Percentiles rank a stretch among this genome's conserved stretches.
Conservation (phyloP, 2,113 vertebrate species). For the Amphiprion ocellaris region DNA sequence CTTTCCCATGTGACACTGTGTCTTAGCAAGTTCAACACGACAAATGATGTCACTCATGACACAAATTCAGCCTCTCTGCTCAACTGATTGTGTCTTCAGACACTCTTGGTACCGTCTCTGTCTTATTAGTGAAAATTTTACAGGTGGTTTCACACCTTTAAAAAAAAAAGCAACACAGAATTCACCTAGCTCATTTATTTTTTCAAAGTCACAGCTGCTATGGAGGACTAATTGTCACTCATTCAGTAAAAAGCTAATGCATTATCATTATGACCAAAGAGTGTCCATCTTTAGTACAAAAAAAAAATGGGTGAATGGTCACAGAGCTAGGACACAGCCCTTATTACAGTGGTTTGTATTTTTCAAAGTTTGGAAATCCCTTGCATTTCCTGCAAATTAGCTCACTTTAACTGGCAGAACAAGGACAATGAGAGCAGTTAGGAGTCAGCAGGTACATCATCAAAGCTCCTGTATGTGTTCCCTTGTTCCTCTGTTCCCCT, state of each 20-base stretch:
- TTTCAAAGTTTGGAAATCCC: constrained; percentile 3
- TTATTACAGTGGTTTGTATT: constrained; percentile 18
- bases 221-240: constrained; percentile 16
- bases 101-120: not conserved
- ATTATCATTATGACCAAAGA: not conserved
- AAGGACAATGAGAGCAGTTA: constrained; percentile 30
- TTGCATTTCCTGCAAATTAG: constrained; percentile 36
- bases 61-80: constrained; percentile 36
- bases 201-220: constrained; percentile 11
- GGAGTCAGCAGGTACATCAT: constrained; percentile 19
- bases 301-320: not conserved
- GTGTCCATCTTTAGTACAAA: constrained; percentile 5
- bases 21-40: constrained; percentile 28
- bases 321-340: not conserved
- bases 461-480: constrained; percentile 7
- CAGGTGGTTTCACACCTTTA: constrained; percentile 11
- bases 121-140: constrained; percentile 40
- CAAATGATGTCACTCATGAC: constrained; percentile 47
- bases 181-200: constrained; percentile 9
- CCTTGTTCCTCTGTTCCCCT: constrained; percentile 27
- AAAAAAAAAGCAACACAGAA: not conserved
- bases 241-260: constrained; percentile 2
- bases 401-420: constrained; percentile 41
- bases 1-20: constrained; percentile 2
- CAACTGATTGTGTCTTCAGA: constrained; percentile 39